A percentile compares a stretch with the other conserved stretches of the same genome.
Evolutionary conservation across 30 jellyfish, hydroid and myxozoan species (phyloP).

Genomic region (Catostylus mosaicus): DNA sequence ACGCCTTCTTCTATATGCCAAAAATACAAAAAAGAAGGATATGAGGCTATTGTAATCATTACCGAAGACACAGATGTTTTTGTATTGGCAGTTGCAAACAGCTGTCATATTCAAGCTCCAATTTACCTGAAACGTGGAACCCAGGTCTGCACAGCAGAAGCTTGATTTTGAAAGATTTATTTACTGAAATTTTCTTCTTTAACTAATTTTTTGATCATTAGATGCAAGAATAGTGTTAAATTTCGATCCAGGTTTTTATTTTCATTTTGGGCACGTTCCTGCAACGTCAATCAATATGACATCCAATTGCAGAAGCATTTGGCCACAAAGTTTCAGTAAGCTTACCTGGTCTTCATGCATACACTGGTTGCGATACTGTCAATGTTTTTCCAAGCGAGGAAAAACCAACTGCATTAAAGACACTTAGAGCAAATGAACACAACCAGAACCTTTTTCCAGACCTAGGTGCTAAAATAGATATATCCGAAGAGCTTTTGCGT

Average conservation of each 20-base stretch:
- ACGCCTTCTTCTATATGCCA: constrained; percentile 53
- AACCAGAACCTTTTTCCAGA: constrained; percentile 20
- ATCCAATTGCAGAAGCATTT: constrained; percentile 23
- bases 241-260: not conserved
- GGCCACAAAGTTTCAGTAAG: constrained; percentile 28
- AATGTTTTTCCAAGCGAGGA: constrained; percentile 11
- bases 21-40: constrained; percentile 35
- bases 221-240: not conserved
- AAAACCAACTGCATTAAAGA: constrained; percentile 19
- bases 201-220: too few relatives aligned
- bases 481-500: constrained; percentile 8
- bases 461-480: constrained; percentile 8
- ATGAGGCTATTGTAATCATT: constrained; percentile 11
- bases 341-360: constrained; percentile 39
- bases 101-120: constrained; percentile 27
- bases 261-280: constrained; percentile 26
- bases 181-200: too few relatives aligned
- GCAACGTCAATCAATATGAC: constrained; percentile 30
- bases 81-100: constrained; percentile 30
- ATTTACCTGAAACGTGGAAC: constrained; percentile 26
- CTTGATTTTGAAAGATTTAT: too few relatives aligned
- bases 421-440: constrained; percentile 9
- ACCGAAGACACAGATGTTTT: constrained; percentile 41
- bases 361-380: constrained; percentile 31
- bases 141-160: not conserved